Evolutionary conservation across 2,113 vertebrate genomes (phyloP).

Genomic region (Vimba vimba): DNA sequence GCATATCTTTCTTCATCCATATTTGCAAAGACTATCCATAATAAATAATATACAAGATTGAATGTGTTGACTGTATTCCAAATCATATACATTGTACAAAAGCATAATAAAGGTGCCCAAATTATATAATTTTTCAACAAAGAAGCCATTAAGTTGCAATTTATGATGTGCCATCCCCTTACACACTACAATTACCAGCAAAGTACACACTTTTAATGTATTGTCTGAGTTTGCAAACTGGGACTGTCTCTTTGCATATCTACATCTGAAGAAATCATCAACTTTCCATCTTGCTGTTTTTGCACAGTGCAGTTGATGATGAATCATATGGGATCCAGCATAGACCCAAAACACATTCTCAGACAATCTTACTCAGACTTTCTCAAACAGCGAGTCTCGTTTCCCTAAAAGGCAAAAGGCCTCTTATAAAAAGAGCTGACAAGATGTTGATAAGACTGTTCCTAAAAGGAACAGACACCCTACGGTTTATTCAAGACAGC

Average conservation of each 20-base stretch:
- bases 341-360: conserved; percentile 42
- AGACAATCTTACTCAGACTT: conserved; percentile 10
- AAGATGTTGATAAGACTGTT: conserved; percentile 37
- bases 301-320: conserved; percentile 28
- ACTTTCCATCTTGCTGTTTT: conserved; percentile 13
- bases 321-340: conserved; percentile 46
- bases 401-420: conserved; percentile 23
- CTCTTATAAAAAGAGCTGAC: conserved; percentile 20
- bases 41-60: background rate
- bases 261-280: conserved; percentile 37
- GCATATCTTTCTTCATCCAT: background rate
- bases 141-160: background rate
- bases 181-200: background rate
- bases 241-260: conserved; percentile 1
- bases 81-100: background rate
- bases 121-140: background rate
- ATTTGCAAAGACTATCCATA: background rate
- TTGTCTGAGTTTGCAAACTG: background rate
- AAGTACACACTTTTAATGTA: background rate
- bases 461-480: conserved; percentile 31
- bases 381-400: background rate
- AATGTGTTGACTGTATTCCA: background rate
- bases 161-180: background rate
- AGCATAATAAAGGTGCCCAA: background rate
- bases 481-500: conserved; percentile 43